Evolutionary conservation across 2,888 invertebrate species (phyloP).

Genomic region (Camponotus fellah): DNA sequence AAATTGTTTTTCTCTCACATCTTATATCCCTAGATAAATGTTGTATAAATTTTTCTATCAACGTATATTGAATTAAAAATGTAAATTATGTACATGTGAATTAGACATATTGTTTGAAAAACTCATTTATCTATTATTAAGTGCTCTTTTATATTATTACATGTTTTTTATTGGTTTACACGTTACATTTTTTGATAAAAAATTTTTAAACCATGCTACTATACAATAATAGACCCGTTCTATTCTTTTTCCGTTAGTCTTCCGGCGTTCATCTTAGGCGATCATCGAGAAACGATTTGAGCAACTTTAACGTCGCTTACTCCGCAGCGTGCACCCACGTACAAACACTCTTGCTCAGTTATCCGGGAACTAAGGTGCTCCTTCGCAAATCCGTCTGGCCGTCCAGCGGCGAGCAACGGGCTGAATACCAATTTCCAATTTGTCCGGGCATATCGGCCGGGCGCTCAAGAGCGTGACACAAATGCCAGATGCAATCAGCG

Average conservation of each 20-base stretch:
- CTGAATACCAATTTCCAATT: conserved; percentile 85
- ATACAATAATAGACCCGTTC: conserved; percentile 19
- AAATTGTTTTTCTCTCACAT: neutral
- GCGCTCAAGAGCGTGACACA: conserved; percentile 86
- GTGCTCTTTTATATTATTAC: neutral
- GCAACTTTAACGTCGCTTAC: conserved; percentile 80
- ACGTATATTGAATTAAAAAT: neutral
- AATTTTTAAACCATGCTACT: neutral
- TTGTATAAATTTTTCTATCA: neutral
- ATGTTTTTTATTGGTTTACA: neutral
- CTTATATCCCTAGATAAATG: neutral
- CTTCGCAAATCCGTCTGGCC: conserved; percentile 86
- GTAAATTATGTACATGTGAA: neutral
- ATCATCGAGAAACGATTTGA: conserved; percentile 83
- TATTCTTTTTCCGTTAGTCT: conserved; percentile 77
- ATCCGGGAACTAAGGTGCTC: conserved; percentile 75
- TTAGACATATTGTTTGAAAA: neutral
- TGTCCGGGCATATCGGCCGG: conserved; percentile 85
- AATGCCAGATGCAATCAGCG: conserved; percentile 86
- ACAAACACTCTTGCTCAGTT: conserved; percentile 63
- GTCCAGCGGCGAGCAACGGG: conserved; percentile 72
- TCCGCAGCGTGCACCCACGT: conserved; percentile 61
- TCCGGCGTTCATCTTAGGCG: conserved; percentile 73
- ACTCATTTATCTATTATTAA: neutral
- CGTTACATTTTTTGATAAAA: neutral